These are phyloP conservation scores for Dolichotis patagonum DNA, from an alignment of 2,113 vertebrate species.

Conservation along the genomic window DNA sequence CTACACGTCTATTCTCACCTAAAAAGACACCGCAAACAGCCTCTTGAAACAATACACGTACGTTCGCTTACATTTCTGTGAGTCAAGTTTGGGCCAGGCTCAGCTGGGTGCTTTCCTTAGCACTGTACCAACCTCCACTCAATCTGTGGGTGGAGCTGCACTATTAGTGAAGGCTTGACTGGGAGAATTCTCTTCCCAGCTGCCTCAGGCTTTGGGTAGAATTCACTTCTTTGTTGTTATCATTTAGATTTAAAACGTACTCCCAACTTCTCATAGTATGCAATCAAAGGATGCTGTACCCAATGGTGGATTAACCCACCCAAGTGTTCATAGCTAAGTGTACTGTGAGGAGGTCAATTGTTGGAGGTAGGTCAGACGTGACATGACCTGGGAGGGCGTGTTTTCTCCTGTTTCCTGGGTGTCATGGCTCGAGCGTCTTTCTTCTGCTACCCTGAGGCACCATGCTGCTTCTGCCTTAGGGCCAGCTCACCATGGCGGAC, in stretches of 20 bases:
- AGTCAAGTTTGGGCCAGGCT: not conserved
- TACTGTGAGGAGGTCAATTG: not conserved
- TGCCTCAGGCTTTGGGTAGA: not conserved
- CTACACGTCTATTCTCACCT: not conserved
- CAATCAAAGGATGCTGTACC: not conserved
- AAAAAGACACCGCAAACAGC: not conserved
- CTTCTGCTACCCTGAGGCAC: not conserved
- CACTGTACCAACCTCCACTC: not conserved
- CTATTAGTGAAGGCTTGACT: not conserved
- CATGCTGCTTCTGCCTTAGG: not conserved
- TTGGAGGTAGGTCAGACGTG: not conserved
- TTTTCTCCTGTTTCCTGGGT: not conserved
- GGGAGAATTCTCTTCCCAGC: not conserved
- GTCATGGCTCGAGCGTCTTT: not conserved
- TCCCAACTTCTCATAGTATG: no score
- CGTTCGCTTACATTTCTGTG: not conserved
- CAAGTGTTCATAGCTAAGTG: not conserved
- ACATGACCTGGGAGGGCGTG: not conserved
- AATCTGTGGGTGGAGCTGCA: not conserved
- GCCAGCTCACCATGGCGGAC: not conserved
- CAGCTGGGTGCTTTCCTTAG: not conserved
- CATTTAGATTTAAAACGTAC: not conserved
- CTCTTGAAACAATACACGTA: not conserved
- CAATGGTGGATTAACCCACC: not conserved
- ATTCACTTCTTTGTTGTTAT: not conserved